phyloP scores from a whole-genome alignment of 2,888 invertebrate species.

The Catocala nupta region DNA sequence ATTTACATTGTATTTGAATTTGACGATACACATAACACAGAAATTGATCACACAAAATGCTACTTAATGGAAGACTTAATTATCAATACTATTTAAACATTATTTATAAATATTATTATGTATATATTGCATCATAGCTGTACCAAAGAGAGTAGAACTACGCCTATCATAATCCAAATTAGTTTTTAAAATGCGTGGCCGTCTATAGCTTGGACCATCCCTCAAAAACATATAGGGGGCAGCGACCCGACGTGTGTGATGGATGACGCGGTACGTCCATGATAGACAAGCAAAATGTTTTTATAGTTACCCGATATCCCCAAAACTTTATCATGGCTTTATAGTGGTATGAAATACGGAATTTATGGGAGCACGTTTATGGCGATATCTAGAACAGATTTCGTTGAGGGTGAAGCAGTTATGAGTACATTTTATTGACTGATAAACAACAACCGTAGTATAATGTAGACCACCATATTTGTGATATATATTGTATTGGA shows the following conservation, averaged over 20 bases:
- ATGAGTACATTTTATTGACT: constrained; percentile 6
- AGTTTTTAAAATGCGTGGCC: no score
- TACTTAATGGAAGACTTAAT: no score
- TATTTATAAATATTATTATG: no score
- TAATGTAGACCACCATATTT: no score
- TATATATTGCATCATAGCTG: no score
- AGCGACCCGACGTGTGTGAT: constrained; percentile 73
- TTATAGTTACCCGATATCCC: constrained; percentile 64
- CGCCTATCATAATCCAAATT: no score
- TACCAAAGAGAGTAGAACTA: no score
- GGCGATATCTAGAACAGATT: constrained; percentile 24
- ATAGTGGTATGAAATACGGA: constrained; percentile 25
- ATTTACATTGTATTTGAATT: no score
- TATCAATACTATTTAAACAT: no score
- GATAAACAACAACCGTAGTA: background rate
- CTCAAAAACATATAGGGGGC: constrained; percentile 56
- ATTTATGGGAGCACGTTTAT: constrained; percentile 35
- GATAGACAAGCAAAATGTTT: constrained; percentile 78
- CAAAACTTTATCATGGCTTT: constrained; percentile 43
- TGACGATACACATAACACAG: no score
- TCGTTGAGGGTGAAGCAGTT: constrained; percentile 4
- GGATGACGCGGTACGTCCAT: constrained; percentile 74
- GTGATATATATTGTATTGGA: no score
- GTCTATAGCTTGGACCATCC: constrained; percentile 37
- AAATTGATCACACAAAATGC: no score